Conservation (phyloP, 1,140 invertebrate genomes). For the Pseudomyrmex flavicornis region DNA sequence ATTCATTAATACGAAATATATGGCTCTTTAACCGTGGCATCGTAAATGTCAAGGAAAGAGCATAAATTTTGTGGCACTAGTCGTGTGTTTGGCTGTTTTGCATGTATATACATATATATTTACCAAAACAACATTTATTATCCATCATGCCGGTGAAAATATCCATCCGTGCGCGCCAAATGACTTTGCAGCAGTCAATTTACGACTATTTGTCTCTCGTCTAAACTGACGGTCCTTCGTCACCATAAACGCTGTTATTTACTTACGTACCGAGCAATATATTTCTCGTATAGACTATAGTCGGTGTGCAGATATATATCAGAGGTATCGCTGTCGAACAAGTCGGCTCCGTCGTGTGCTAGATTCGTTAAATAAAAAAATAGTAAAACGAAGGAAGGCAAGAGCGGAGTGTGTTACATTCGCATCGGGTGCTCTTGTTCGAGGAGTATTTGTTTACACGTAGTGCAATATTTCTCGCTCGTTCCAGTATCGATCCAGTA, state of each 20-base stretch:
- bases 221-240: conserved; percentile 40
- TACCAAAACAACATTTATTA: conserved; percentile 46
- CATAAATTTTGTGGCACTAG: conserved; percentile 31
- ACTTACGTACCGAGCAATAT: conserved; percentile 31
- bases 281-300: conserved; percentile 36
- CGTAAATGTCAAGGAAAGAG: conserved; percentile 19
- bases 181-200: conserved; percentile 44
- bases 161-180: background rate
- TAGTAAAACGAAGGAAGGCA: background rate
- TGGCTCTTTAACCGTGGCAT: conserved; percentile 28
- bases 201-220: conserved; percentile 38
- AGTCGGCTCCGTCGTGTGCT: conserved; percentile 25
- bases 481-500: conserved; percentile 55
- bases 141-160: background rate
- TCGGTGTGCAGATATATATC: conserved; percentile 13
- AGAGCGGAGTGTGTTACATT: background rate
- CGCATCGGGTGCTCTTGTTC: conserved; percentile 53
- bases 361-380: conserved; percentile 28
- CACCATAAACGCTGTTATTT: conserved; percentile 55
- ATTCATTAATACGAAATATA: background rate
- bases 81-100: conserved; percentile 19
- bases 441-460: conserved; percentile 68
- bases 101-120: conserved; percentile 23
- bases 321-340: conserved; percentile 50
- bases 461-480: conserved; percentile 61